phyloP scores from a whole-genome alignment of 2,113 vertebrate genomes.

The Halichoerus grypus region DNA sequence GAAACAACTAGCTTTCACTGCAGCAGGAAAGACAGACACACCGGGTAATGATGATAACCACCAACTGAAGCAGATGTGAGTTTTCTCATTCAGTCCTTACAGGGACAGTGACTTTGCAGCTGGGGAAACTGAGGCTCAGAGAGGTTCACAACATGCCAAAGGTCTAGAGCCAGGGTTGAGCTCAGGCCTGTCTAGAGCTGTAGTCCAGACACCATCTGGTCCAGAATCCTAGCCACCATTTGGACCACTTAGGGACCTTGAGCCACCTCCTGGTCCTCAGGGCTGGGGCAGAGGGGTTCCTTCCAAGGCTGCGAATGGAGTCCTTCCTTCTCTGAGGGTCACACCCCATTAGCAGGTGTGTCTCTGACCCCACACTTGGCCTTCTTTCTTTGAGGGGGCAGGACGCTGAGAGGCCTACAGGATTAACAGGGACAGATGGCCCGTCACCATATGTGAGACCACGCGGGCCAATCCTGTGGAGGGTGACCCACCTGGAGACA shows the following conservation, averaged over 20 bases:
- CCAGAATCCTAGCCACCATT: background rate
- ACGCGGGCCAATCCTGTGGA: fast-evolving
- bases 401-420: fast-evolving
- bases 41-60: fast-evolving
- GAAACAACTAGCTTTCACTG: background rate
- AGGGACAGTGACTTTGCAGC: background rate
- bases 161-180: background rate
- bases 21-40: background rate
- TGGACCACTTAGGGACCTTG: background rate
- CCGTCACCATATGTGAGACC: background rate
- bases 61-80: fast-evolving
- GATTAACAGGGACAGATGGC: background rate
- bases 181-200: background rate
- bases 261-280: background rate
- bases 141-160: background rate
- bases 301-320: no score
- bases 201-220: background rate
- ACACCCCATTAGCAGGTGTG: fast-evolving
- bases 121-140: background rate
- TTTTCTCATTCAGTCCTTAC: background rate
- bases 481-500: background rate
- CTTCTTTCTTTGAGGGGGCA: background rate
- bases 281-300: no score
- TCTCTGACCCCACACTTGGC: background rate
- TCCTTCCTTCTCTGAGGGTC: background rate